Evolutionary conservation across 2,113 vertebrate species (phyloP), one percentile per base, ranked within the genome.

Genomic region (Chaetorhynchus papuensis): DNA sequence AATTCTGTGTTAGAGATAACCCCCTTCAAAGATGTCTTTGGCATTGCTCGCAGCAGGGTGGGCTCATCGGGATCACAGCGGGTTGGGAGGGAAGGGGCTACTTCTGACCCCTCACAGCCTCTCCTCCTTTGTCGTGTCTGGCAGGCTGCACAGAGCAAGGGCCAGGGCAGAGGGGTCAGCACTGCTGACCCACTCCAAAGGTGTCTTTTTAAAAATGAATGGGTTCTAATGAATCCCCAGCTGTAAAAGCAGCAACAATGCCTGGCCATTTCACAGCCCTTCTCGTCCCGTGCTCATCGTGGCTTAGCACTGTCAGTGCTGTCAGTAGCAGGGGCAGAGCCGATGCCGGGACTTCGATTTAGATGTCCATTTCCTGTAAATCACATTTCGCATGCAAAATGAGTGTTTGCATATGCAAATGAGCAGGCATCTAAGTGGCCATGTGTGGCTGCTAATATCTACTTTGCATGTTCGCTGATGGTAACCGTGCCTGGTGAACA

Each of bases 331-430:
- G 66, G 20, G 93, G 70, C 84, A 83, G 37, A 77, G 23, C 87
- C 66, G 9, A 28, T 11, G 2, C 15, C 11, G 89, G 4, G 68
- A 14, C 90, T 86, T 81, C 14, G 4, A 63, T 88, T 83, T 74
- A 66, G 83, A 91, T 79, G 91, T 78, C 92, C 56, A 5, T 77
- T 83, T 93, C 22, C 79, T 71, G 85, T 77, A 95, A 93, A 77
- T 78, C 79, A n/a, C 35, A 35, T 89, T 92, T 94, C 89, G 90
- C 79, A 92, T 92, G 71, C 90, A 77, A 78, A 95, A 86, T 24
- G 47, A 81, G 68, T 89, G 89, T 92, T 97, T 96, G 94, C 18
- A 3, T 94, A 93, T 96, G 94, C 93, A 97, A 90, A 97, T 83
- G 52, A 54, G 41, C 11, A 94, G 83, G 44, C 90, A 75, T 90